Base-by-base conservation (phyloP, 2,797 vertebrate species). In the Coilia nasus region DNA sequence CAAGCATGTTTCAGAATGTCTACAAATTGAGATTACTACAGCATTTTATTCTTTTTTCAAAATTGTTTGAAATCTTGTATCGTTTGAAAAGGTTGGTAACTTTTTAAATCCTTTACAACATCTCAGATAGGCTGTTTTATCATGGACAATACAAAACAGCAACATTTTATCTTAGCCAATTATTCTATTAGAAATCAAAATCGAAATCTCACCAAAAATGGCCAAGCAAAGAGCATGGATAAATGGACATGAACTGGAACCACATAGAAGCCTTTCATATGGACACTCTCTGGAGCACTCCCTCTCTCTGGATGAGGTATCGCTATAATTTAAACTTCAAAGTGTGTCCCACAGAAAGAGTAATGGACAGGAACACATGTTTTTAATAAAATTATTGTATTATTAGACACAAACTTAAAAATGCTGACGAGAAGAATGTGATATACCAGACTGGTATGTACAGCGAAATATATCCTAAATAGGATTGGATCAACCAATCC, bases 321-420 rank as follows among this genome's bases (percentile, higher is more conserved):
- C 57, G n/a, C 57, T 60, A 71, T 71, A 71, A 71, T 71, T 71
- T 17, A 71, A 31, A 35, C 67, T 35, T 62, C n/a, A 10, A 67
- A 67, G 9, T 67, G 62, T 67, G 28, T 31, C 25, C 62, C 62
- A 14, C 9, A 15, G 62, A 67, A 28, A 31, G 28, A 71, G 67
- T 35, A 31, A 59, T 59, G 57, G 57, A 59, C 19, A 5, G 17
- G 3, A 7, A 59, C 57, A 21, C 57, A 59, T 59, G 57, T 59
- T 59, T 59, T 59, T 21, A 59, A 59, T 54, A 54, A 54, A 54
- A 54, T 3, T 9, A 54, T 54, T 7, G 7, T 54, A 54, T 54
- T 54, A 54, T 54, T 54, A 54, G 50, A 54, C 3, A 54, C 50
- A 54, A 54, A 54, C 50, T 54, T 54, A 9, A 14, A 54, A 54